phyloP scores from a whole-genome alignment of 2,888 invertebrate genomes.

The Drosophila barbarae region DNA sequence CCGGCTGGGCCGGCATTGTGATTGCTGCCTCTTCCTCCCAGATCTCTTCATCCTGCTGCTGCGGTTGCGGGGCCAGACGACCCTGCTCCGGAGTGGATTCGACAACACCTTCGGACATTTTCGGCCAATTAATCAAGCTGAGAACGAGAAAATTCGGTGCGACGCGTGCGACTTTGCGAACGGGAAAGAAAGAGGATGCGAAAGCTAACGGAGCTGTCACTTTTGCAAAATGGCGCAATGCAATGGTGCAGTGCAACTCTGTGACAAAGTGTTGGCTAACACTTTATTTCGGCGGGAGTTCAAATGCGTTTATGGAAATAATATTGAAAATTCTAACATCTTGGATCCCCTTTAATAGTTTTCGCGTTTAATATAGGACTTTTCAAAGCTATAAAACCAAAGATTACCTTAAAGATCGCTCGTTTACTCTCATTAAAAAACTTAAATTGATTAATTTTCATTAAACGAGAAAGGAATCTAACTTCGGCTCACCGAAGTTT shows the following conservation, averaged over 20 bases:
- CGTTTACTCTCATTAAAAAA: too few species aligned
- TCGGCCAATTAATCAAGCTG: neutral
- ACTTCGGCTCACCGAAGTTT: too few species aligned
- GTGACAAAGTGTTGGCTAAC: constrained; percentile 1
- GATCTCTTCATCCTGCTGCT: constrained; percentile 18
- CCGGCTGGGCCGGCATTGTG: constrained; percentile 11
- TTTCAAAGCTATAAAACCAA: neutral
- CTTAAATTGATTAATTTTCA: too few species aligned
- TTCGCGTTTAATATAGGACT: neutral
- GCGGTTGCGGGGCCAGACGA: neutral
- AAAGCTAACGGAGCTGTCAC: constrained; percentile 22
- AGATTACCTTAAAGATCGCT: too few species aligned
- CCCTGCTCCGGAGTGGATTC: constrained; percentile 17
- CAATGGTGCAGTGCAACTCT: constrained; percentile 8
- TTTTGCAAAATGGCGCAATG: constrained; percentile 14
- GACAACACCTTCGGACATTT: constrained; percentile 23
- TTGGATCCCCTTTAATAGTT: neutral
- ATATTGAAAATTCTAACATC: neutral
- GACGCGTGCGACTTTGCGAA: constrained; percentile 10
- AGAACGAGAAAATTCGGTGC: neutral
- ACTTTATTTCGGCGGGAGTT: neutral
- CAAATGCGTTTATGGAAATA: too few species aligned
- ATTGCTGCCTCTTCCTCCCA: constrained; percentile 40
- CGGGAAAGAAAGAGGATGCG: constrained; percentile 32
- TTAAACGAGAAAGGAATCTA: too few species aligned